These are phyloP conservation scores for Schizopygopsis malacanthus DNA, from an alignment of 2,797 vertebrate species.

Conservation along the genomic window DNA sequence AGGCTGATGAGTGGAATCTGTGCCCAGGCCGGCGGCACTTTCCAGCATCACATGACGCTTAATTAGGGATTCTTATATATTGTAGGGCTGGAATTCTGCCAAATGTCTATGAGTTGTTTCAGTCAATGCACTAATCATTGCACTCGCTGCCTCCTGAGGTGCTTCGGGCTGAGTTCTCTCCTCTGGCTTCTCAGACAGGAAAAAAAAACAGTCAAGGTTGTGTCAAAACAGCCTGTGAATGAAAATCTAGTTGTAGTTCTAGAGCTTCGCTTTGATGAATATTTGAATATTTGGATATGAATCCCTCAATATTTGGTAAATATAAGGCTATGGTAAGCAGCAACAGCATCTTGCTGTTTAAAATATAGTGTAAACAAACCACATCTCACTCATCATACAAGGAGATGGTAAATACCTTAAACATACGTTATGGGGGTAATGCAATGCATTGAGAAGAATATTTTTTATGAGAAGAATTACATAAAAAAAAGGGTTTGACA, in stretches of 20 bases:
- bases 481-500: neutral
- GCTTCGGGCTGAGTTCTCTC: constrained; percentile 14
- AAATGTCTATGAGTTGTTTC: constrained; percentile 57
- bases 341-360: neutral
- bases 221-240: neutral
- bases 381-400: neutral
- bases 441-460: neutral
- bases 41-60: constrained; percentile 64
- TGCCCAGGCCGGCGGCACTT: constrained; percentile 58
- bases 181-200: neutral
- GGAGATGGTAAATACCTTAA: constrained; percentile 2
- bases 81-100: constrained; percentile 60
- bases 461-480: neutral
- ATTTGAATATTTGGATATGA: neutral
- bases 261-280: neutral
- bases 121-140: constrained; percentile 50
- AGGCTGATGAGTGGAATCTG: constrained; percentile 64
- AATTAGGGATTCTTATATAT: constrained; percentile 70
- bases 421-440: neutral
- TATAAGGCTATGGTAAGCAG: neutral
- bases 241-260: neutral
- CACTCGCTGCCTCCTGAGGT: neutral
- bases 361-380: neutral
- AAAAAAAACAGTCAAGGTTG: neutral
- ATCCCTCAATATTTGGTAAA: neutral